These are phyloP conservation scores for Perognathus longimembris DNA, from an alignment of 2,113 vertebrate species.

Conservation along the genomic window DNA sequence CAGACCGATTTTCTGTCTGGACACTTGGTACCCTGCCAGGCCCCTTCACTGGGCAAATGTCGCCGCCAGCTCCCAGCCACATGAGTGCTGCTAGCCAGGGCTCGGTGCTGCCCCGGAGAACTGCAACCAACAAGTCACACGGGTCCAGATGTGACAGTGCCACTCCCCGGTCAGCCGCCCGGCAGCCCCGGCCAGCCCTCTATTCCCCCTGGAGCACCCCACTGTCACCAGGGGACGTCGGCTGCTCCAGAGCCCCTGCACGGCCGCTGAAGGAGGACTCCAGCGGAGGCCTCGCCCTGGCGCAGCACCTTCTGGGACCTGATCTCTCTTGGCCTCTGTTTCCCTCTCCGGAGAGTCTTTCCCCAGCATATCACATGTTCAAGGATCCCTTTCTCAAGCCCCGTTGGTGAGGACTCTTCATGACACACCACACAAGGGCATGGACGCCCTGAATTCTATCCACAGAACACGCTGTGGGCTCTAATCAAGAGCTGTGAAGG, in stretches of 20 bases:
- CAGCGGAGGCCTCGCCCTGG: not conserved
- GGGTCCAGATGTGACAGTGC: not conserved
- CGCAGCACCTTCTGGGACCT: not conserved
- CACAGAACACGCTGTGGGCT: not conserved
- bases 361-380: not conserved
- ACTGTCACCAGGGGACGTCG: not conserved
- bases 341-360: not conserved
- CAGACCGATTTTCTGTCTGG: not conserved
- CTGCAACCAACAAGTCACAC: not conserved
- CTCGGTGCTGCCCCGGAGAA: not conserved
- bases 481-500: not conserved
- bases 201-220: not conserved
- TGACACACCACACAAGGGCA: not conserved
- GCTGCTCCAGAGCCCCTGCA: not conserved
- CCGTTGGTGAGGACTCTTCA: not conserved
- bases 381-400: not conserved
- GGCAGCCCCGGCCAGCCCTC: not conserved
- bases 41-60: not conserved
- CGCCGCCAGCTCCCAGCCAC: not conserved
- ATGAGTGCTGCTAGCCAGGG: not conserved
- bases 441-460: not conserved
- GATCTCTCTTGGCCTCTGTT: not conserved
- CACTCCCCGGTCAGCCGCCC: too few relatives aligned
- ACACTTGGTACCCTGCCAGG: not conserved
- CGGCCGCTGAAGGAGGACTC: not conserved